Conservation (phyloP, 2,888 invertebrate genomes). For the Buathra laborator region DNA sequence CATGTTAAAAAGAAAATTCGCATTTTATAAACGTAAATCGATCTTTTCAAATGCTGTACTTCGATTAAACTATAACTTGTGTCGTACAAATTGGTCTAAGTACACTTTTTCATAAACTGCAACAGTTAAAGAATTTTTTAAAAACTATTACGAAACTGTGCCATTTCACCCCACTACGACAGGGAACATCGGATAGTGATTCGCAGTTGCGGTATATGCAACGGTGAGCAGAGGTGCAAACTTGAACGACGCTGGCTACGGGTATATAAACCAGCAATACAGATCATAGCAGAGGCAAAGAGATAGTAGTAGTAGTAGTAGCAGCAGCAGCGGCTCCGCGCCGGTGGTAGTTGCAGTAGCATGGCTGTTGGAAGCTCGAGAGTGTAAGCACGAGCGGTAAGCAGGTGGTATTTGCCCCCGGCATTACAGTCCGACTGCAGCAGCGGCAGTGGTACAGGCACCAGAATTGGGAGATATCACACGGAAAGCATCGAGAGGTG, state of each 20-base stretch:
- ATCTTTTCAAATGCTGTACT: not conserved
- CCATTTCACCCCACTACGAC: not conserved
- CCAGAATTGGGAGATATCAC: constrained; percentile 49
- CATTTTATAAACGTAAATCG: not conserved
- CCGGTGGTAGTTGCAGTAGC: constrained; percentile 29
- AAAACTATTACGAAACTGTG: not conserved
- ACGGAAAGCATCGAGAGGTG: constrained; percentile 50
- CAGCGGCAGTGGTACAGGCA: constrained; percentile 15
- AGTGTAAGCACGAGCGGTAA: constrained; percentile 53
- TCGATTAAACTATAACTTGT: not conserved
- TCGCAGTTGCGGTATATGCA: not conserved
- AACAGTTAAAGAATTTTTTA: not conserved
- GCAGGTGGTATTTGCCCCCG: constrained; percentile 58
- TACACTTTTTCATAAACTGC: not conserved
- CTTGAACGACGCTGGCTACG: not conserved
- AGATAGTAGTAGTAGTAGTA: no score
- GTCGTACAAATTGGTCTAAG: not conserved
- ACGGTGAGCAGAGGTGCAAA: constrained; percentile 5
- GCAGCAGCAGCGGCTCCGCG: not conserved
- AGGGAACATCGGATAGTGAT: no score
- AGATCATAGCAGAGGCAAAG: not conserved
- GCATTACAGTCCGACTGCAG: constrained; percentile 47
- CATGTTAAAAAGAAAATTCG: not conserved
- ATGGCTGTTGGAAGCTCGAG: constrained; percentile 26
- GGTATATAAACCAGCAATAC: not conserved